Conservation (phyloP, 37 sponge, comb jelly and placozoan species). For the Ephydatia muelleri region DNA sequence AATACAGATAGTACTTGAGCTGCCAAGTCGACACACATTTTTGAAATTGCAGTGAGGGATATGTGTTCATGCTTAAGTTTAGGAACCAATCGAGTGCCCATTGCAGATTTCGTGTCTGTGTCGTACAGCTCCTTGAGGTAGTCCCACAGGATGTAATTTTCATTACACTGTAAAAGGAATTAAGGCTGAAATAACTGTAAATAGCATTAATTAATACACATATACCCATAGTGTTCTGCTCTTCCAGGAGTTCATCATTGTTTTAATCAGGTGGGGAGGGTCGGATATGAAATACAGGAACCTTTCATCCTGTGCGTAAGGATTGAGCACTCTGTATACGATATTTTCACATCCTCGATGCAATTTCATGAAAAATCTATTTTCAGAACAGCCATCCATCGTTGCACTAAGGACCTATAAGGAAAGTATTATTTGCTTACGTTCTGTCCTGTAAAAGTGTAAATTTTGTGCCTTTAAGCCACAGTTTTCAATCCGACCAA, state of each 20-base stretch:
- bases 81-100: slow-evolving; percentile 18
- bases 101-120: neutral
- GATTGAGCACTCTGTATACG: slow-evolving; percentile 25
- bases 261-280: slow-evolving; percentile 22
- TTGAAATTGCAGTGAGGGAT: slow-evolving; percentile 36
- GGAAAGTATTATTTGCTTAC: no score
- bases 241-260: slow-evolving; percentile 29
- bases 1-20: slow-evolving; percentile 7
- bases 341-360: slow-evolving; percentile 9
- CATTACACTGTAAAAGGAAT: neutral
- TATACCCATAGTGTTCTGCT: slow-evolving; percentile 30
- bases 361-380: slow-evolving; percentile 23
- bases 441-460: no score
- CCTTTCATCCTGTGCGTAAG: neutral
- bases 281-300: slow-evolving; percentile 22
- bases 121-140: no score
- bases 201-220: neutral
- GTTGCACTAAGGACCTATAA: slow-evolving; percentile 15
- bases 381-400: slow-evolving; percentile 17
- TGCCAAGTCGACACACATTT: no score
- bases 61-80: slow-evolving; percentile 44
- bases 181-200: neutral
- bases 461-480: no score
- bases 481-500: slow-evolving; percentile 18
- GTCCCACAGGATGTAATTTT: no score